phyloP scores from a whole-genome alignment of 2,888 invertebrate species.

The Drosophila birchii region DNA sequence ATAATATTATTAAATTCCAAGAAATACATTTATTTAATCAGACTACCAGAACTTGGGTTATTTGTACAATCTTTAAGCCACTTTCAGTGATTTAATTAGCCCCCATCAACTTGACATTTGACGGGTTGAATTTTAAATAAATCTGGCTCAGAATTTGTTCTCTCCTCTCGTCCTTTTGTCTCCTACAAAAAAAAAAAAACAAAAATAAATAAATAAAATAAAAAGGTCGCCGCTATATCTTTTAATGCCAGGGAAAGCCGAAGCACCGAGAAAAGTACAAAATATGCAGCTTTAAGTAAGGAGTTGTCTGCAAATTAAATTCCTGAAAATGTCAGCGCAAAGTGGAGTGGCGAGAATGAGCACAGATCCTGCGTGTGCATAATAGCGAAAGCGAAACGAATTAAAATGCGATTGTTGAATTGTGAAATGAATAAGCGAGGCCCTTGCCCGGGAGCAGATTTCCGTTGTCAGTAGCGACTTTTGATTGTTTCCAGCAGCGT shows the following conservation, averaged over 20 bases:
- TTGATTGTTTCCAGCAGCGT: slow-evolving; percentile 44
- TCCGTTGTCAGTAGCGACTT: slow-evolving; percentile 55
- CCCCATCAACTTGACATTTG: slow-evolving; percentile 61
- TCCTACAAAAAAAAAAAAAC: slow-evolving; percentile 1
- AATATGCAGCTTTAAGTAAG: slow-evolving; percentile 46
- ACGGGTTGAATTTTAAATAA: slow-evolving; percentile 55
- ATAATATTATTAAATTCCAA: neutral
- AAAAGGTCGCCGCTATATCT: slow-evolving; percentile 20
- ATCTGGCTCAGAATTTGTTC: slow-evolving; percentile 57
- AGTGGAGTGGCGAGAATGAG: slow-evolving; percentile 35
- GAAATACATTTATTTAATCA: neutral
- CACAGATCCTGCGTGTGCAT: slow-evolving; percentile 24
- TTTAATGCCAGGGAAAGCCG: slow-evolving; percentile 19
- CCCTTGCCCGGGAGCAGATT: slow-evolving; percentile 20
- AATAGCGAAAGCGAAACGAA: slow-evolving; percentile 35
- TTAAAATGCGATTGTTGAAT: slow-evolving; percentile 40
- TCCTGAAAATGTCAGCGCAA: slow-evolving; percentile 56
- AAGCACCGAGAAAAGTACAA: slow-evolving; percentile 1
- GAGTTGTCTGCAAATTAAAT: slow-evolving; percentile 44
- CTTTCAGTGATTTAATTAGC: slow-evolving; percentile 40
- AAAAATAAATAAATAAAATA: slow-evolving; percentile 41
- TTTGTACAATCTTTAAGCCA: slow-evolving; percentile 30
- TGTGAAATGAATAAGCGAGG: slow-evolving; percentile 17
- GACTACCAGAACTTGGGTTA: neutral
- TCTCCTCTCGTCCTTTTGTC: slow-evolving; percentile 46